Percentiles rank a stretch among this genome's conserved stretches.
phyloP scores from a whole-genome alignment of 1,140 invertebrate genomes.

The Calycopis cecrops region DNA sequence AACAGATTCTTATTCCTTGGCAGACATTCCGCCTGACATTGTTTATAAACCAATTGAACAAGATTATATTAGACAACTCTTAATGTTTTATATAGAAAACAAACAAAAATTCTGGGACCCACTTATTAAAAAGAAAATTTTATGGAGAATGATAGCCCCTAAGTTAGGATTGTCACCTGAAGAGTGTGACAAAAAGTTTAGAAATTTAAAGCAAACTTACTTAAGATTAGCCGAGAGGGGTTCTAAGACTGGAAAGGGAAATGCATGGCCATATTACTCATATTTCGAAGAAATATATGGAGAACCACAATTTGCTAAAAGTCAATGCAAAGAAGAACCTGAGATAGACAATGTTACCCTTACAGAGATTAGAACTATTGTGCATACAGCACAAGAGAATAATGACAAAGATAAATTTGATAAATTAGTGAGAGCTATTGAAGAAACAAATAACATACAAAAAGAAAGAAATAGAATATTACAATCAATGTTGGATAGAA shows the following conservation, averaged over 20 bases:
- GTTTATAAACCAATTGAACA: constrained; percentile 35
- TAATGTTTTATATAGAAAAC: constrained; percentile 56
- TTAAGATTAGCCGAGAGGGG: constrained; percentile 51
- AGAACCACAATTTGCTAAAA: constrained; percentile 25
- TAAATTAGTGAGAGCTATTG: constrained; percentile 41
- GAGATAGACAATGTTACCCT: constrained; percentile 36
- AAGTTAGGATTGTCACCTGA: constrained; percentile 48
- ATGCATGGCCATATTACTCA: constrained; percentile 56
- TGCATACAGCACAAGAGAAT: constrained; percentile 35
- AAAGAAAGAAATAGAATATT: constrained; percentile 62
- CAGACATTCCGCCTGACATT: constrained; percentile 24
- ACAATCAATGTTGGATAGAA: constrained; percentile 45
- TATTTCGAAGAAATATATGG: constrained; percentile 64
- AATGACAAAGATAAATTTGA: constrained; percentile 56
- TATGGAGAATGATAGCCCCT: constrained; percentile 49
- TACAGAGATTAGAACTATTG: constrained; percentile 43
- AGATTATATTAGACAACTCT: constrained; percentile 48
- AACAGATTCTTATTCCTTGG: constrained; percentile 23
- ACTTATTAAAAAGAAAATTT: constrained; percentile 46
- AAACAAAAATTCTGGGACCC: constrained; percentile 55
- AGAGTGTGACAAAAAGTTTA: constrained; percentile 63
- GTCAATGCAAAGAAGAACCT: constrained; percentile 26
- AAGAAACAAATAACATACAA: constrained; percentile 63
- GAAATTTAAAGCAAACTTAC: constrained; percentile 65
- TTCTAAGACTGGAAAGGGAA: constrained; percentile 40